These are phyloP conservation scores for Digitonthophagus gazella DNA, from an alignment of 2,888 invertebrate genomes.

Conservation along the genomic window DNA sequence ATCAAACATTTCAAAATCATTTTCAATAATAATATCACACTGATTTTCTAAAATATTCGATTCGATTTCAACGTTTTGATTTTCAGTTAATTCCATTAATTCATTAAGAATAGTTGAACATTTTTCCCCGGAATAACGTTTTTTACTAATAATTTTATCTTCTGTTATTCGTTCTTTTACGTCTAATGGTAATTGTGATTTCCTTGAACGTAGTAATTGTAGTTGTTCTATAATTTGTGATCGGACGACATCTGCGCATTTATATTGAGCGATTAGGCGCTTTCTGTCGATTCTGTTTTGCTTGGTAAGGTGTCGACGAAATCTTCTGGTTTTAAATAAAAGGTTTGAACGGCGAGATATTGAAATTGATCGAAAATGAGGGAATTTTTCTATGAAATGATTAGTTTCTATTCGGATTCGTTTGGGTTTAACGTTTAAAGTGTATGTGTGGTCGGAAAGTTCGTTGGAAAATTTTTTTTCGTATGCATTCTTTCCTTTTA, in stretches of 20 bases:
- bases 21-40: slow-evolving; percentile 2
- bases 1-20: too few relatives aligned
- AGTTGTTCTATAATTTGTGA: slow-evolving; percentile 36
- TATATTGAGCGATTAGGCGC: slow-evolving; percentile 22
- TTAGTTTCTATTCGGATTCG: not conserved
- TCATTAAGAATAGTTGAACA: slow-evolving; percentile 2
- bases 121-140: slow-evolving; percentile 29
- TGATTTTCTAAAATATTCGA: not conserved
- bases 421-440: not conserved
- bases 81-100: not conserved
- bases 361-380: not conserved
- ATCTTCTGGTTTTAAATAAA: not conserved
- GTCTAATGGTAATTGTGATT: slow-evolving; percentile 11
- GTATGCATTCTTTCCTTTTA: too few relatives aligned
- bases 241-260: slow-evolving; percentile 35
- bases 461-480: not conserved
- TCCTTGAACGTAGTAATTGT: slow-evolving; percentile 32
- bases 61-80: slow-evolving; percentile 4
- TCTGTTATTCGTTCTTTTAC: not conserved
- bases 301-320: not conserved
- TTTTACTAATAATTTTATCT: slow-evolving; percentile 16
- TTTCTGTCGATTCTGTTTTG: slow-evolving; percentile 16
- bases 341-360: not conserved
- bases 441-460: slow-evolving; percentile 9
- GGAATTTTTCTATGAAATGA: not conserved